Evolutionary conservation across 2,888 invertebrate genomes (phyloP), one percentile per base, ranked within the genome.

Genomic region (Aporophyla lueneburgensis): DNA sequence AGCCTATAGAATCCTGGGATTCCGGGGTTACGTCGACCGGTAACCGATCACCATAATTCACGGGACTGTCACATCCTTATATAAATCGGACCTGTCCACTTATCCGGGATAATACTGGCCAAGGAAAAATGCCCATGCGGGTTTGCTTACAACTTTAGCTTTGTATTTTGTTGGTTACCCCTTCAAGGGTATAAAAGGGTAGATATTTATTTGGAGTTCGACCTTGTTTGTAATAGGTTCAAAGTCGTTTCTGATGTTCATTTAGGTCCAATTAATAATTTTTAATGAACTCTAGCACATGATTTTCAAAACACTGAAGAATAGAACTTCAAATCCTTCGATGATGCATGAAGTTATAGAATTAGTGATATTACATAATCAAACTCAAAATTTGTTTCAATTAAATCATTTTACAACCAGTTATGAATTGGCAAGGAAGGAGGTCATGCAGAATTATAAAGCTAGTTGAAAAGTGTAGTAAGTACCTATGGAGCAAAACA

Each of bases 41-140:
- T 40, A 81, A 78, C 86, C 78, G 85, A 86, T 88, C 88, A 81
- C 82, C 84, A 84, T 89, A 86, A 86, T 80, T 87, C 84, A 87
- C 69, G 78, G 65, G 58, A 71, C 79, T 82, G 88, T 87, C 87
- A 80, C 81, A 80, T 82, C 85, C 87, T 83, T 85, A 78, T 81
- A 81, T 85, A 83, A 85, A 85, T 83, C 75, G 83, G 78, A 78
- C 85, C 83, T 77, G 75, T 85, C 84, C 81, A 87, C 88, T 87
- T 87, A 87, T 73, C 59, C 58, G 79, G 87, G 78, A 88, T 88
- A 85, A 88, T 79, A 73, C 76, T 21, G 46, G 24, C 63, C n/a
- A 62, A 72, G 67, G 71, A 80, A 88, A 86, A 81, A 87, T 81
- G 56, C 46, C 59, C 54, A 78, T 74, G 56, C 76, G 71, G 82